A percentile compares a stretch with the other conserved stretches of the same genome.
Conservation (phyloP, 2,888 invertebrate species). For the Xestia rhomboidea region DNA sequence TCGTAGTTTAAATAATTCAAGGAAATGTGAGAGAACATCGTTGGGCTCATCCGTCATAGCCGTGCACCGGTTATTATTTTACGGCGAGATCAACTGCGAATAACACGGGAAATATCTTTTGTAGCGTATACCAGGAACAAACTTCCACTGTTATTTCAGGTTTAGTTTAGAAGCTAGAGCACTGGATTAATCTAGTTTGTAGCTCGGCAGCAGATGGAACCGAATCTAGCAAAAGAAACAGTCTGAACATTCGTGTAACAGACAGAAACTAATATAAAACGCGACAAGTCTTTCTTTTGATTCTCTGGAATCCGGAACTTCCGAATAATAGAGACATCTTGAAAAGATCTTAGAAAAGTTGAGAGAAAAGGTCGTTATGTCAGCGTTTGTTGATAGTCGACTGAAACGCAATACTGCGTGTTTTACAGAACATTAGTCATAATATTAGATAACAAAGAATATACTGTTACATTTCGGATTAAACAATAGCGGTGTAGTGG, state of each 20-base stretch:
- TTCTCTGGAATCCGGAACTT: conserved; percentile 11
- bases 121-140: conserved; percentile 3
- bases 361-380: conserved; percentile 13
- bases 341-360: conserved; percentile 4
- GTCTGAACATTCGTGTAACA: conserved; percentile 13
- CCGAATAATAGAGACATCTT: conserved; percentile 25
- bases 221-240: conserved; percentile 23
- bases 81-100: conserved; percentile 51
- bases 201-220: conserved; percentile 16
- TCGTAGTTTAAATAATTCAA: conserved; percentile 61
- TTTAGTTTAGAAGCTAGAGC: conserved; percentile 9
- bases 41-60: conserved; percentile 48
- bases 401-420: conserved; percentile 1
- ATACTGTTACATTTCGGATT: neutral
- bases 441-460: conserved; percentile 9
- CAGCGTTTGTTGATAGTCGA: conserved; percentile 11
- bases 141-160: conserved; percentile 24
- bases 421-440: neutral
- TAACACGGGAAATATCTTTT: conserved; percentile 45
- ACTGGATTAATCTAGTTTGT: conserved; percentile 29
- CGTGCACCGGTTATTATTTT: conserved; percentile 58
- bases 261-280: conserved; percentile 37
- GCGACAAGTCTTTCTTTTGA: conserved; percentile 15
- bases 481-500: neutral
- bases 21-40: conserved; percentile 56